Percentiles rank a stretch among this genome's conserved stretches.
Evolutionary conservation across 2,797 vertebrate species (phyloP).

Genomic region (Crocodylus rhombifer): DNA sequence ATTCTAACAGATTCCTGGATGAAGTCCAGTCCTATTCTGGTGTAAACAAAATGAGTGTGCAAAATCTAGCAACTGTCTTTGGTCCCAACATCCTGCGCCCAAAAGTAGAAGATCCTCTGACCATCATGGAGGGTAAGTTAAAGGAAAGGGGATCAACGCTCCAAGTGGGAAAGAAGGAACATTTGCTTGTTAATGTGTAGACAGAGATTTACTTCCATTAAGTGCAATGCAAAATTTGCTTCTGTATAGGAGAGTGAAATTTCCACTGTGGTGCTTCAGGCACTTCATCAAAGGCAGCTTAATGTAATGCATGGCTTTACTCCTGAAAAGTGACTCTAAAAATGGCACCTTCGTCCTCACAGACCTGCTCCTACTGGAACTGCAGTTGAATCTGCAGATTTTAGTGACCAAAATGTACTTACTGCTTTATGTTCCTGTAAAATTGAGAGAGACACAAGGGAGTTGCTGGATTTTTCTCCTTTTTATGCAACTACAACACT

Average conservation of each 20-base stretch:
- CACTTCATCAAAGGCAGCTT: not conserved
- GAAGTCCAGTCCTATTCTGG: slow-evolving; percentile 97
- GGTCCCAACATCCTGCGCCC: slow-evolving; percentile 96
- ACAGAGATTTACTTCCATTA: not conserved
- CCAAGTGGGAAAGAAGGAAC: not conserved
- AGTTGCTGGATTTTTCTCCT: not conserved
- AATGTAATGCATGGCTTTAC: not conserved
- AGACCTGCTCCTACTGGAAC: not conserved
- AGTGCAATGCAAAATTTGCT: not conserved
- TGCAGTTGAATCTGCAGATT: not conserved
- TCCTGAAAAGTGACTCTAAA: not conserved
- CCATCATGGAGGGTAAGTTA: slow-evolving; percentile 96
- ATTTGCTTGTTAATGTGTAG: not conserved
- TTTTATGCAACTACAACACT: not conserved
- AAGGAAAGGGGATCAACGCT: not conserved
- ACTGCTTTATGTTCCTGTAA: not conserved
- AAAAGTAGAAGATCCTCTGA: slow-evolving; percentile 95
- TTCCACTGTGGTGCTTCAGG: not conserved
- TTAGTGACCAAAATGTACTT: not conserved
- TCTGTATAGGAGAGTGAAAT: not conserved
- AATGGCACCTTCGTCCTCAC: not conserved
- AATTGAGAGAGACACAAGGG: not conserved
- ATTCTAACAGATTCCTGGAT: slow-evolving; percentile 91
- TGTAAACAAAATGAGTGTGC: slow-evolving; percentile 98
- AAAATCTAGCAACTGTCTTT: slow-evolving; percentile 98